Evolutionary conservation across 2,888 invertebrate species (phyloP).

Genomic region (Acanthosepion esculentum): DNA sequence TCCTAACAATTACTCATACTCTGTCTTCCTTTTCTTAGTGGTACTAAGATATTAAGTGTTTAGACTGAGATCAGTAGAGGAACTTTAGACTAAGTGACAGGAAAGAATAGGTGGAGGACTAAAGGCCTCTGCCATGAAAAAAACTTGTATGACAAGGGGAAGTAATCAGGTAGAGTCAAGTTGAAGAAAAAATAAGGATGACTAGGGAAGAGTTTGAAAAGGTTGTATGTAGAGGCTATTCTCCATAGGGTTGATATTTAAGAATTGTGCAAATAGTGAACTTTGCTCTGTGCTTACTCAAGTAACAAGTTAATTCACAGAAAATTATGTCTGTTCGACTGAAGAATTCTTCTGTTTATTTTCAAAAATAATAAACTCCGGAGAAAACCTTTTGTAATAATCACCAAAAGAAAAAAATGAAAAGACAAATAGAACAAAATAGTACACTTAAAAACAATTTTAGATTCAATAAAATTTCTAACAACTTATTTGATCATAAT

Average conservation of each 20-base stretch:
- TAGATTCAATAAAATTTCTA: too few species aligned
- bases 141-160: background rate
- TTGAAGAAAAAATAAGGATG: background rate
- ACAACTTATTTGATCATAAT: too few species aligned
- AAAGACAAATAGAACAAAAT: background rate
- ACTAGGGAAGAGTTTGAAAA: background rate
- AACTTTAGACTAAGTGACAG: background rate
- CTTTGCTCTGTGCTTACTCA: too few species aligned
- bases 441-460: too few species aligned
- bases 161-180: background rate
- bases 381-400: background rate
- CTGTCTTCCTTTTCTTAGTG: background rate
- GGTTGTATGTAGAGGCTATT: background rate
- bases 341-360: too few species aligned
- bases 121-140: background rate
- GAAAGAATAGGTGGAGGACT: background rate
- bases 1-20: background rate
- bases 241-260: background rate
- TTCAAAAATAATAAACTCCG: too few species aligned
- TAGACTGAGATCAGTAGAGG: background rate
- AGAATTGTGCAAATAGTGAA: background rate
- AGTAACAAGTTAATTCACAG: too few species aligned
- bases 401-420: background rate
- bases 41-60: background rate
- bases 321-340: too few species aligned